Base-by-base conservation (phyloP, 53 echinoderm and acorn worm species). In the Apostichopus leukothele region DNA sequence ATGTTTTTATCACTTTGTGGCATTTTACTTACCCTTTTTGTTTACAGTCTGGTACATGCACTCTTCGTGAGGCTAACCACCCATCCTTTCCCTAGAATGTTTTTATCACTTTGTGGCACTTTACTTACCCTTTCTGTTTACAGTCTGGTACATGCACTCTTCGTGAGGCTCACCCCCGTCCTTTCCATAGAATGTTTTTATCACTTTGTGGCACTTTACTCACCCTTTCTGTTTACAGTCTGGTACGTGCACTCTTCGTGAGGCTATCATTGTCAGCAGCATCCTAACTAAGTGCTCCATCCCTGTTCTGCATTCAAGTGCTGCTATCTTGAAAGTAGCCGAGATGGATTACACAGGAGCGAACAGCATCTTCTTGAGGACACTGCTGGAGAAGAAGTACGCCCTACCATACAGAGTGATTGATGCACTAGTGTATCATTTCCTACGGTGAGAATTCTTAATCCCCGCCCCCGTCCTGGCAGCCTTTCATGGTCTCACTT, bases 301-400 rank as follows among this genome's bases (percentile, higher is more conserved):
- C 52, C 99, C 99, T 5, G 96, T 99, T 60, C 87, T 99, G 19
- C 99, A 99, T 89, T 94, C 99, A 0, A 93, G 96, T 23, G 99
- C 99, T 6, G 99, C 99, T 7, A 89, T 99, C 68, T 91, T 99
- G 26, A 99, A 92, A 89, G 90, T 93, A 26, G 96, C 99, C 9
- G 99, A 99, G 92, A 99, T 99, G 99, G 99, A 99, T 60, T 99
- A 99, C 93, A 99, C 75, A 5, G 99, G 99, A 51, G 96, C 96
- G 53, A 99, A 96, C 90, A 99, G 99, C 92, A 96, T 99, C 89
- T 99, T 99, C 89, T 79, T 99, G 22, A 91, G 96, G 71, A 92
- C 93, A 1, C 75, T 99, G 57, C 74, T 96, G 66, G 95, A 99
- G 71, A 99, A 99, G 93, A 99, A 99, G 84, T 99, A 99, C 75